Base-by-base conservation (phyloP, 2,113 vertebrate species). In the Craseonycteris thonglongyai region DNA sequence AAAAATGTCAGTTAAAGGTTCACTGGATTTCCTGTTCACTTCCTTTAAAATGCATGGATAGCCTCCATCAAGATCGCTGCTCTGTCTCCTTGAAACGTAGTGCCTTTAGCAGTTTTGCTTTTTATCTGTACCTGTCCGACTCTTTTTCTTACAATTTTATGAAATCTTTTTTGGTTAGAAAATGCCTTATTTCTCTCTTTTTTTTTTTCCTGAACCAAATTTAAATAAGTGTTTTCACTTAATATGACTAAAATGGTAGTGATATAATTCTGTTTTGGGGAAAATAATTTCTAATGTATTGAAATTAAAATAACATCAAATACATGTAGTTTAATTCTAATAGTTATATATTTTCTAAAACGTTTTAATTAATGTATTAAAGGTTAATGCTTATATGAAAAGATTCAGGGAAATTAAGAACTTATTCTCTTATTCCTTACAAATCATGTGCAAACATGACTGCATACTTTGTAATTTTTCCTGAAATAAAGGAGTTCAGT, bases 1-100 rank as follows among this genome's bases (percentile, higher is more conserved):
- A 95, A 97, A 98, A 98, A 98, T 98, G 97, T 98, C 97, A 98
- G 96, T 97, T 97, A 98, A 98, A 98, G 97, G 98, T 98, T 98
- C 97, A 97, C 94, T 97, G 97, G 95, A 96, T 98, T 96, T 98
- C 96, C 93, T 95, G 88, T 91, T 97, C 96, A 89, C 90, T 97
- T 97, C 74, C 96, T 96, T 98, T 97, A 96, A 96, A 97, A 98
- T 97, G 97, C 96, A 97, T 95, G 91, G 97, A 94, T 84, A 96
- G 89, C 74, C 26, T 26, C 91, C 93, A 78, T 58, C 38, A 47
- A 95, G 93, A 93, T 65, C 22, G 28, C 80, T 28, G 72, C 68
- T 89, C 86, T 81, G 95, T 91, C 71, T 82, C 40, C 83, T 94
- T 94, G 93, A 90, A 96, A 69, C 63, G 28, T 1, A 61, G 40